A percentile compares a stretch with the other conserved stretches of the same genome.
Evolutionary conservation across 53 echinoderm and acorn worm genomes (phyloP).

Genomic region (Astropecten irregularis): DNA sequence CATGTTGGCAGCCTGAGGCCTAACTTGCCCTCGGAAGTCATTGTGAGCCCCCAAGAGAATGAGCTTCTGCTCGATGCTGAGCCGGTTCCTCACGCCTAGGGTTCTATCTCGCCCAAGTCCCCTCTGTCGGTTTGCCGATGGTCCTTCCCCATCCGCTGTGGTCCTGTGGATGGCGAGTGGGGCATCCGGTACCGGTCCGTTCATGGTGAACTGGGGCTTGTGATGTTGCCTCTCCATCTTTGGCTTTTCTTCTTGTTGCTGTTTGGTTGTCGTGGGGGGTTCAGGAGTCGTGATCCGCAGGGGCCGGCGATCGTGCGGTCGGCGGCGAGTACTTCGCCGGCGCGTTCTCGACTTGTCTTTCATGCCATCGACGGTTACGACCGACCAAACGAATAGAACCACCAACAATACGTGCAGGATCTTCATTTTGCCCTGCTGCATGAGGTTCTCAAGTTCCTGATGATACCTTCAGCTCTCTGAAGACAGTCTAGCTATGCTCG

Average conservation of each 20-base stretch:
- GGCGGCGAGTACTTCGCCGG: not conserved
- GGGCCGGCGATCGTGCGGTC: not conserved
- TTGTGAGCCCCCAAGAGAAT: constrained; percentile 71
- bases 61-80: constrained; percentile 45
- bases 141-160: not conserved
- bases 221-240: not conserved
- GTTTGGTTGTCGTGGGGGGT: not conserved
- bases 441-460: not conserved
- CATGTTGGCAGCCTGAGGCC: constrained; percentile 70
- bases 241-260: too few relatives aligned
- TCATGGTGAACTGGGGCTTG: constrained; percentile 41
- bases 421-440: not conserved
- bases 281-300: not conserved
- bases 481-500: too few relatives aligned
- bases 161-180: not conserved
- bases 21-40: constrained; percentile 55
- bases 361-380: not conserved
- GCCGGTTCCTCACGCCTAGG: constrained; percentile 10
- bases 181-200: constrained; percentile 24
- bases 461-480: too few relatives aligned
- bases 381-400: not conserved
- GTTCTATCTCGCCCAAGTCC: not conserved
- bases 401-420: not conserved
- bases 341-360: not conserved
- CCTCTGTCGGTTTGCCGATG: not conserved